A percentile compares a stretch with the other conserved stretches of the same genome.
phyloP scores from a whole-genome alignment of 1,140 invertebrate genomes.

The Sitodiplosis mosellana region DNA sequence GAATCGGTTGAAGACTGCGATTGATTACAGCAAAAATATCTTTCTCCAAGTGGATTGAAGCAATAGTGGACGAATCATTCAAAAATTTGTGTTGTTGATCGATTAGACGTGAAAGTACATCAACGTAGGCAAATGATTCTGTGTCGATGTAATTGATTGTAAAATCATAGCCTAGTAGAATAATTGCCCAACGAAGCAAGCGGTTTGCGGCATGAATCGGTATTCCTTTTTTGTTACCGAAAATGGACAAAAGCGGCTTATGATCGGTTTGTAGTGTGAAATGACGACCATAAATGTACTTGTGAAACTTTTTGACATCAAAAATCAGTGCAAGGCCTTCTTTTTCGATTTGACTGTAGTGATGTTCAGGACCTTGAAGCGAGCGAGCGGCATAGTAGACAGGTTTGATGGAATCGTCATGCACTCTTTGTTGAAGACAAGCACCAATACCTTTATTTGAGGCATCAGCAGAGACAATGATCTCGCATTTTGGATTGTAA shows the following conservation, averaged over 20 bases:
- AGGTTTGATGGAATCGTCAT: conserved; percentile 18
- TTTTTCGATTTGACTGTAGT: conserved; percentile 27
- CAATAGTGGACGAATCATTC: no score
- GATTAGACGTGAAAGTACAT: conserved; percentile 9
- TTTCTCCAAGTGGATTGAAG: no score
- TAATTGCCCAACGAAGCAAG: conserved; percentile 15
- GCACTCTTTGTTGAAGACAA: conserved; percentile 20
- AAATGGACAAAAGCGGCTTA: conserved; percentile 25
- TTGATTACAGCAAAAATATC: no score
- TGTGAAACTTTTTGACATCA: conserved; percentile 21
- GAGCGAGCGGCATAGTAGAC: conserved; percentile 27
- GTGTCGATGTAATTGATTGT: conserved; percentile 9
- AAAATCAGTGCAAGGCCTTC: conserved; percentile 26
- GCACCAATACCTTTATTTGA: conserved; percentile 22
- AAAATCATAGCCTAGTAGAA: conserved; percentile 11
- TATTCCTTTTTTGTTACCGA: conserved; percentile 16
- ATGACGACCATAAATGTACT: conserved; percentile 24
- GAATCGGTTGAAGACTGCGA: no score
- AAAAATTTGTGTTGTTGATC: no score
- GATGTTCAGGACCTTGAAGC: conserved; percentile 23
- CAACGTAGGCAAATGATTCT: conserved; percentile 11
- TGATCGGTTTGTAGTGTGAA: conserved; percentile 30
- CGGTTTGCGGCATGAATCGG: conserved; percentile 16
- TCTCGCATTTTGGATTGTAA: conserved; percentile 17
- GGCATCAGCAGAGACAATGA: conserved; percentile 27